Conservation (phyloP, 2,888 invertebrate species). For the Drosophila stalkeri region DNA sequence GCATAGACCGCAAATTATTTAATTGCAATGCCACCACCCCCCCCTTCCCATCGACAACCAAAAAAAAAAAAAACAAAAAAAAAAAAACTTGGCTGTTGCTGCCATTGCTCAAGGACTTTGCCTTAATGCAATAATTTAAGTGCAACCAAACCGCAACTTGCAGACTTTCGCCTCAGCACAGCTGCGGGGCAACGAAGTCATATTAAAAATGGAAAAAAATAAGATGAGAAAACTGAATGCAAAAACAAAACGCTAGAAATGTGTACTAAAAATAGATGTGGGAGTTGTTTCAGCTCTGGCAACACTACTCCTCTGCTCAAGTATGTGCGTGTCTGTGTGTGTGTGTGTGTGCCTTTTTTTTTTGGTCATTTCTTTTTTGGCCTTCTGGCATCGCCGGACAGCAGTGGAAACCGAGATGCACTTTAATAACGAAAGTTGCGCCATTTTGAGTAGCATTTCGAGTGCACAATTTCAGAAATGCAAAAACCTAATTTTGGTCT, state of each 20-base stretch:
- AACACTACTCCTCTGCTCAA: constrained; percentile 31
- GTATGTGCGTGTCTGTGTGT: not conserved
- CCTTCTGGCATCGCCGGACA: constrained; percentile 51
- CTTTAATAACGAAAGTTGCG: constrained; percentile 77
- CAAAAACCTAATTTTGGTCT: constrained; percentile 67
- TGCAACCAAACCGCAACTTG: constrained; percentile 74
- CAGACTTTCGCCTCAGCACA: constrained; percentile 39
- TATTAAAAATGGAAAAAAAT: constrained; percentile 69
- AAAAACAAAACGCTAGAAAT: constrained; percentile 25
- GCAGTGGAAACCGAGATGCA: constrained; percentile 52
- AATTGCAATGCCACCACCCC: constrained; percentile 59
- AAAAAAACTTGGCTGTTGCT: constrained; percentile 32
- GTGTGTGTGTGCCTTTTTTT: not conserved
- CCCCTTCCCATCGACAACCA: not conserved
- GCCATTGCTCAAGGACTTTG: constrained; percentile 65
- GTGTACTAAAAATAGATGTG: constrained; percentile 40
- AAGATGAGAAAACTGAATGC: constrained; percentile 5
- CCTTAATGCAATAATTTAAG: constrained; percentile 79
- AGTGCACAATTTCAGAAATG: constrained; percentile 54
- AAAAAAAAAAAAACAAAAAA: constrained; percentile 8
- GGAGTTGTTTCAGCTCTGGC: constrained; percentile 46
- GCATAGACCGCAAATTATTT: constrained; percentile 77
- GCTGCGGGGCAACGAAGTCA: constrained; percentile 61
- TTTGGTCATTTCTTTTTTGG: constrained; percentile 32
- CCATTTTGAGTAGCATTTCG: constrained; percentile 49